These are phyloP conservation scores for Petrolisthes cinctipes DNA, from an alignment of 2,888 invertebrate species.

Conservation along the genomic window DNA sequence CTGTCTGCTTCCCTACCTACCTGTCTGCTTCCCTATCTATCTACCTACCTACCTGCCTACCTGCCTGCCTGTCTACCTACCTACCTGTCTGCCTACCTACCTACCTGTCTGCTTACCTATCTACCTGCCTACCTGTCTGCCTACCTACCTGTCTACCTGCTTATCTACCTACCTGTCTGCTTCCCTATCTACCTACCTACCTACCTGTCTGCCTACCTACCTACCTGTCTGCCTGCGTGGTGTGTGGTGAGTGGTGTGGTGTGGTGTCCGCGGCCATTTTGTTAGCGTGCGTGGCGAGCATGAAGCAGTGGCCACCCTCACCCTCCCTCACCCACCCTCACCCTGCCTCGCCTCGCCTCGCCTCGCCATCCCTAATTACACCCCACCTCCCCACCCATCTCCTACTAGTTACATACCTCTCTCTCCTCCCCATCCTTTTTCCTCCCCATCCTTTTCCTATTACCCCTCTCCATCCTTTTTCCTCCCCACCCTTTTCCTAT, in stretches of 20 bases:
- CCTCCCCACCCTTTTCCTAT: not conserved
- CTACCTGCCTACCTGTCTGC: not conserved
- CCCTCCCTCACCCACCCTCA: not conserved
- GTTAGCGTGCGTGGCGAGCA: constrained; percentile 3
- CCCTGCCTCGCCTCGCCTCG: not conserved
- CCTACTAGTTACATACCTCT: not conserved
- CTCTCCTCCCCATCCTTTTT: not conserved
- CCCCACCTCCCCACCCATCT: not conserved
- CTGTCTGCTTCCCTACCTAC: not conserved
- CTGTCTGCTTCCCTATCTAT: not conserved
- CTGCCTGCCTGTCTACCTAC: not conserved
- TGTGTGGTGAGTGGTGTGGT: too few species aligned
- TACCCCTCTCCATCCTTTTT: not conserved
- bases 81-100: not conserved
- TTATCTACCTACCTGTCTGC: not conserved
- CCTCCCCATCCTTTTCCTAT: not conserved
- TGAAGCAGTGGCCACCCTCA: not conserved
- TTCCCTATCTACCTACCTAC: not conserved
- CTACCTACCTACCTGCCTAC: not conserved
- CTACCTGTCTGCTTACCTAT: not conserved
- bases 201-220: not conserved
- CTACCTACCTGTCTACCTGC: not conserved
- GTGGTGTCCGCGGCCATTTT: not conserved
- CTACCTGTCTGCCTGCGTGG: not conserved
- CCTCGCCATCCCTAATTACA: not conserved